Conservation (phyloP, 2,113 vertebrate genomes). For the Oreochromis spilurus region DNA sequence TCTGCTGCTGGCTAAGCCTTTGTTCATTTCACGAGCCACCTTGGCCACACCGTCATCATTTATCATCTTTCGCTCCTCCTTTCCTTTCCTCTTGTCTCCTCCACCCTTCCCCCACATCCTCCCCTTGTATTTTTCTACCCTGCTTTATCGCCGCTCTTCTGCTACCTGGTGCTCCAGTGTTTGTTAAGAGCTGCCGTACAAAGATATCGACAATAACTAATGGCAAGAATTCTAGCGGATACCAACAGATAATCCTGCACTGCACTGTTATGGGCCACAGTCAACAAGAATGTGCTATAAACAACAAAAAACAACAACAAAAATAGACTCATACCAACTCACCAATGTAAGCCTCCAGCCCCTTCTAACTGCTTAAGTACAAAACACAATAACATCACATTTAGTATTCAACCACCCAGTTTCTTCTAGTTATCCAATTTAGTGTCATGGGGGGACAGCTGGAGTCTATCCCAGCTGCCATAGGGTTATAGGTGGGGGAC, state of each 20-base stretch:
- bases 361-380: neutral
- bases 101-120: conserved; percentile 12
- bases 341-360: neutral
- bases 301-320: neutral
- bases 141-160: neutral
- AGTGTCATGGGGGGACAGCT: neutral
- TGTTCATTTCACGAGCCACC: conserved; percentile 66
- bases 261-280: neutral
- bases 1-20: conserved; percentile 58
- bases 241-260: conserved; percentile 15
- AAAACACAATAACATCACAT: neutral
- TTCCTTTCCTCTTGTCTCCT: neutral
- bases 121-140: conserved; percentile 27
- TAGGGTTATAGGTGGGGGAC: neutral
- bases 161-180: conserved; percentile 7
- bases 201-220: conserved; percentile 41
- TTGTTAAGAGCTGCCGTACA: conserved; percentile 42
- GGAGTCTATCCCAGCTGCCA: neutral
- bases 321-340: neutral
- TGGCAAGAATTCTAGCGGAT: neutral
- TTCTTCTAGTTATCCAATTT: neutral
- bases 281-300: neutral
- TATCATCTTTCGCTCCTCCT: conserved; percentile 50
- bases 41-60: conserved; percentile 62
- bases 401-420: neutral